Percentiles rank a stretch among this genome's conserved stretches.
Conservation (phyloP, 2,888 invertebrate species). For the Temnothorax ravouxi region DNA sequence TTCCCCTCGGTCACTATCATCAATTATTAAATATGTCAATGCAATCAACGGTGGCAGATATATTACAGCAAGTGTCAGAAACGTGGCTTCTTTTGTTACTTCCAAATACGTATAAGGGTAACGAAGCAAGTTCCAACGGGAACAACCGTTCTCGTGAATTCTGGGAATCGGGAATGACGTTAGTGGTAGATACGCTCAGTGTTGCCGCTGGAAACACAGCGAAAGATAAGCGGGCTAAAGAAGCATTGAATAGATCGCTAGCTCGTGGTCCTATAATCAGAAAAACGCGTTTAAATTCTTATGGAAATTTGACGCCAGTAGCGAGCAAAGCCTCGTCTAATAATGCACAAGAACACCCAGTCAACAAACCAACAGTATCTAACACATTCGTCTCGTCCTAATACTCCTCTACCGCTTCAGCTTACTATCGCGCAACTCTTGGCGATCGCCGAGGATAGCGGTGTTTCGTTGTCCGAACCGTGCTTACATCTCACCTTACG, state of each 20-base stretch:
- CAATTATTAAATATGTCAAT: conserved; percentile 92
- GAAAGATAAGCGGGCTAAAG: conserved; percentile 95
- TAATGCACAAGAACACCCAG: no score
- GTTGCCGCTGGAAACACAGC: conserved; percentile 95
- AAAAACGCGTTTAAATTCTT: no score
- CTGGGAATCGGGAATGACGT: conserved; percentile 87
- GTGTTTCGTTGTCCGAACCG: no score
- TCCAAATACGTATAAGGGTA: conserved; percentile 82
- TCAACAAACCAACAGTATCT: no score
- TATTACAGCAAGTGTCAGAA: conserved; percentile 89
- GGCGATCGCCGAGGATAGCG: no score
- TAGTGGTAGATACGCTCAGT: conserved; percentile 89
- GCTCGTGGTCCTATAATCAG: no score
- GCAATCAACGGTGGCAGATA: conserved; percentile 91
- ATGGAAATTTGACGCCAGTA: no score
- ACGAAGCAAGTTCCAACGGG: conserved; percentile 76
- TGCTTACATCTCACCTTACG: no score
- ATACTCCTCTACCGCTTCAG: no score
- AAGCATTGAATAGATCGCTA: conserved; percentile 89
- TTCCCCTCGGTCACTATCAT: conserved; percentile 91
- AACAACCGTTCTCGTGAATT: conserved; percentile 82
- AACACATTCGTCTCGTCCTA: no score
- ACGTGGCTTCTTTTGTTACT: conserved; percentile 82
- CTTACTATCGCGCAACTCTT: no score
- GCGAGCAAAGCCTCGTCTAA: no score